A percentile compares a stretch with the other conserved stretches of the same genome.
Evolutionary conservation across 30 jellyfish, hydroid and myxozoan species (phyloP).

Genomic region (Turritopsis dohrnii): DNA sequence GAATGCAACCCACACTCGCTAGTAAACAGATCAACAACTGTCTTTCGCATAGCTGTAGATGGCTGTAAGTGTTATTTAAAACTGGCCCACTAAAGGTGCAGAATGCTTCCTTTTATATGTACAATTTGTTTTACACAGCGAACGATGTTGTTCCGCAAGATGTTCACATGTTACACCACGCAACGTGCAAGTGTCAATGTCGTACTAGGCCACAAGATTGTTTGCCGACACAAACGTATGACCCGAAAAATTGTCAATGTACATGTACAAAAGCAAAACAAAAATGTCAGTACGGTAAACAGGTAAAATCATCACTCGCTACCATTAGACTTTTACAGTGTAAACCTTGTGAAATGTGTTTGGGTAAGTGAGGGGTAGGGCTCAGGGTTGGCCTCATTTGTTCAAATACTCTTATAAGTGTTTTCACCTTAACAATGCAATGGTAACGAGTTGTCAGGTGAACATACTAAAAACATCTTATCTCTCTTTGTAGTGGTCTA

Average conservation of each 20-base stretch:
- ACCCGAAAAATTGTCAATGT: conserved; percentile 40
- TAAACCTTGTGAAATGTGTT: too few species aligned
- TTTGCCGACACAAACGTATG: conserved; percentile 47
- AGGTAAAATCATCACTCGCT: conserved; percentile 25
- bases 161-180: conserved; percentile 10
- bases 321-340: too few species aligned
- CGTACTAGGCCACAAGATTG: conserved; percentile 48
- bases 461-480: too few species aligned
- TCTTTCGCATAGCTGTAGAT: not conserved
- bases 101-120: not conserved
- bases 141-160: not conserved
- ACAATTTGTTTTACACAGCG: not conserved
- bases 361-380: too few species aligned
- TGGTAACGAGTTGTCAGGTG: too few species aligned
- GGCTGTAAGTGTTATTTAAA: not conserved
- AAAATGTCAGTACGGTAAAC: conserved; percentile 38
- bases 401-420: too few species aligned
- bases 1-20: not conserved
- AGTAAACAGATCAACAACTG: conserved; percentile 12
- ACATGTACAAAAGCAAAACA: conserved; percentile 26
- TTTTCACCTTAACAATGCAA: too few species aligned
- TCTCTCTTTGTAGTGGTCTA: not conserved
- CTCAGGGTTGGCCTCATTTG: too few species aligned
- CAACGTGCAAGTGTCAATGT: conserved; percentile 47
- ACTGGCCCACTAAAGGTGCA: too few species aligned